Evolutionary conservation across 1,140 invertebrate species (phyloP).

Genomic region (Phymorhynchus buccinoides): DNA sequence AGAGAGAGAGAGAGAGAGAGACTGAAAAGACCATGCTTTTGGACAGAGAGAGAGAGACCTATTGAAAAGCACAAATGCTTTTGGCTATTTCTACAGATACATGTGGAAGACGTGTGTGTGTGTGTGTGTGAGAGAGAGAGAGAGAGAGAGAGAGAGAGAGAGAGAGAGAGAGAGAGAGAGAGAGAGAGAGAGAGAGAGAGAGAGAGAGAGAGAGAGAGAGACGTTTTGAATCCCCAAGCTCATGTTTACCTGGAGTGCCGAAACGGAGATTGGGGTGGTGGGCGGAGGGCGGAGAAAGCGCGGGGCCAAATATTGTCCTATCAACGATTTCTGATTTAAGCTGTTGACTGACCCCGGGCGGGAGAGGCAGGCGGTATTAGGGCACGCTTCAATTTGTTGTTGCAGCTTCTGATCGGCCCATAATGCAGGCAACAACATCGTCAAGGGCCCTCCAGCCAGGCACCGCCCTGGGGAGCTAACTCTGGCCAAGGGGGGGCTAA

Average conservation of each 20-base stretch:
- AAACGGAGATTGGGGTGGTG: constrained; percentile 29
- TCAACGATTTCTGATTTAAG: constrained; percentile 44
- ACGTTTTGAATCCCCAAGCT: constrained; percentile 24
- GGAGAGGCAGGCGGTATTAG: constrained; percentile 37
- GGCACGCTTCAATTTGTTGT: constrained; percentile 40
- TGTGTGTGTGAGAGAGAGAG: too few species aligned
- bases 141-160: too few species aligned
- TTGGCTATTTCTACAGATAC: too few species aligned
- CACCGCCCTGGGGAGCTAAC: constrained; percentile 22
- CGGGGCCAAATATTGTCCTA: constrained; percentile 39
- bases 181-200: too few species aligned
- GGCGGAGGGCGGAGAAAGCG: background rate
- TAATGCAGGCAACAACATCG: constrained; percentile 38
- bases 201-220: background rate
- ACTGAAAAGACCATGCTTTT: too few species aligned
- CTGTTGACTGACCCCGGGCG: constrained; percentile 40
- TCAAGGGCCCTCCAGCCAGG: constrained; percentile 21
- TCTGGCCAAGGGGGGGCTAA: constrained; percentile 27
- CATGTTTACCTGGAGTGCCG: constrained; percentile 20
- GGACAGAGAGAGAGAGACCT: background rate
- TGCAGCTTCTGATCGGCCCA: constrained; percentile 38
- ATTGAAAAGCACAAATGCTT: too few species aligned
- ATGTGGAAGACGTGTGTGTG: too few species aligned
- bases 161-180: too few species aligned
- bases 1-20: background rate